Conservation (phyloP, 2,888 invertebrate genomes). For the Lithosia quadra region DNA sequence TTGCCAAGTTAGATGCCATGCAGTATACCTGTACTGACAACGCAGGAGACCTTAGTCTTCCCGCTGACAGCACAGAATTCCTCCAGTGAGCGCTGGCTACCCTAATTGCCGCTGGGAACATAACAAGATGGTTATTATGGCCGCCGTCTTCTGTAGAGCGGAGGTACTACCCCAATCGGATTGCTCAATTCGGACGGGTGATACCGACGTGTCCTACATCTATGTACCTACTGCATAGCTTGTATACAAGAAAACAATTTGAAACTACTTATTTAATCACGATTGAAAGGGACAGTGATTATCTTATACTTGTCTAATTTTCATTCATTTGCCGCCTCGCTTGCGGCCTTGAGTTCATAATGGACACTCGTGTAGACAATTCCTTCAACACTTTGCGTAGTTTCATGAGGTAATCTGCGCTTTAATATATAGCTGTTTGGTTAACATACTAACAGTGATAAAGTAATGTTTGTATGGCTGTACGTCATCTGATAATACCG, state of each 20-base stretch:
- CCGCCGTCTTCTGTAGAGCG: too few species aligned
- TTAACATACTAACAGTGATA: slow-evolving; percentile 44
- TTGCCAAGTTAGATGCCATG: too few species aligned
- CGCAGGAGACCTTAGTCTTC: too few species aligned
- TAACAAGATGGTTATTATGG: too few species aligned
- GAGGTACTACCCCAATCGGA: too few species aligned
- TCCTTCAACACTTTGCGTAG: slow-evolving; percentile 47
- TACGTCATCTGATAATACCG: slow-evolving; percentile 28
- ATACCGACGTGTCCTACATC: too few species aligned
- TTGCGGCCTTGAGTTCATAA: slow-evolving; percentile 64
- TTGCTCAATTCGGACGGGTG: too few species aligned
- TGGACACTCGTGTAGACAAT: slow-evolving; percentile 60
- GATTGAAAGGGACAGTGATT: slow-evolving; percentile 42
- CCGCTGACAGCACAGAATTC: too few species aligned
- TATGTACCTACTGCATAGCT: not conserved
- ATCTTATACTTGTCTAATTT: slow-evolving; percentile 66
- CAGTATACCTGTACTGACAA: too few species aligned
- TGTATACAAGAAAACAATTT: slow-evolving; percentile 11
- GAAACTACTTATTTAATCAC: slow-evolving; percentile 28
- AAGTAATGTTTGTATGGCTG: slow-evolving; percentile 23
- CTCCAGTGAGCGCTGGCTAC: too few species aligned
- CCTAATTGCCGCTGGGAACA: too few species aligned
- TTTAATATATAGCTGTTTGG: slow-evolving; percentile 32
- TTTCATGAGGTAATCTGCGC: slow-evolving; percentile 43
- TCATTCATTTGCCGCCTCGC: slow-evolving; percentile 69